phyloP scores from a whole-genome alignment of 1,140 invertebrate species.

The Calliphora vicina region DNA sequence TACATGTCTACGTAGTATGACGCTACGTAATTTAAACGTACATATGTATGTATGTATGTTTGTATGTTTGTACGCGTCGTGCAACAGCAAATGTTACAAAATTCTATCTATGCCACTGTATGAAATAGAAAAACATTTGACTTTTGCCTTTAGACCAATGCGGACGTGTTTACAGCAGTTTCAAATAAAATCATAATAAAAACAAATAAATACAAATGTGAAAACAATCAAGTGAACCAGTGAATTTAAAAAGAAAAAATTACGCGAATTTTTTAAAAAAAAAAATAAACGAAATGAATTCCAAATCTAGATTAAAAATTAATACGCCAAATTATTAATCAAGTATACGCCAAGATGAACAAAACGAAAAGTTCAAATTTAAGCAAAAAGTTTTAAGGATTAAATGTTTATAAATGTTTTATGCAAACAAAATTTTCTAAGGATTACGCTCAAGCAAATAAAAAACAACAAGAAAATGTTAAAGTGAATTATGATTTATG shows the following conservation, averaged over 20 bases:
- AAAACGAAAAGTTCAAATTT: background rate
- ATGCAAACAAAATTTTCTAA: background rate
- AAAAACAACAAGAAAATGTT: background rate
- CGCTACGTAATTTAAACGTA: background rate
- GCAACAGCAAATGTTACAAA: background rate
- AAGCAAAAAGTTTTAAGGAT: background rate
- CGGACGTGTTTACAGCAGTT: slow-evolving; percentile 30
- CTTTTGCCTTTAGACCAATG: slow-evolving; percentile 29
- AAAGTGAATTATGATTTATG: background rate
- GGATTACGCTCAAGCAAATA: no score
- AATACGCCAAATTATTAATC: background rate
- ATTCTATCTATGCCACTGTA: background rate
- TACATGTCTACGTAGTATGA: background rate
- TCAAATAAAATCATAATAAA: background rate
- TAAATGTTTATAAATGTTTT: no score
- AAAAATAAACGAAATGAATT: background rate
- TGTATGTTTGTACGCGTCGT: background rate
- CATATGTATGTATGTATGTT: no score
- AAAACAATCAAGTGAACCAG: background rate
- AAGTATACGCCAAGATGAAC: background rate
- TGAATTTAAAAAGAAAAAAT: background rate
- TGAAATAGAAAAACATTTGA: slow-evolving; percentile 25
- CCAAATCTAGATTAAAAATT: no score
- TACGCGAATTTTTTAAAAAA: background rate
- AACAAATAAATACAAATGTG: background rate